Percentiles rank a stretch among this genome's conserved stretches.
Evolutionary conservation across 2,797 vertebrate species (phyloP).

Genomic region (Enteromius treurensis): DNA sequence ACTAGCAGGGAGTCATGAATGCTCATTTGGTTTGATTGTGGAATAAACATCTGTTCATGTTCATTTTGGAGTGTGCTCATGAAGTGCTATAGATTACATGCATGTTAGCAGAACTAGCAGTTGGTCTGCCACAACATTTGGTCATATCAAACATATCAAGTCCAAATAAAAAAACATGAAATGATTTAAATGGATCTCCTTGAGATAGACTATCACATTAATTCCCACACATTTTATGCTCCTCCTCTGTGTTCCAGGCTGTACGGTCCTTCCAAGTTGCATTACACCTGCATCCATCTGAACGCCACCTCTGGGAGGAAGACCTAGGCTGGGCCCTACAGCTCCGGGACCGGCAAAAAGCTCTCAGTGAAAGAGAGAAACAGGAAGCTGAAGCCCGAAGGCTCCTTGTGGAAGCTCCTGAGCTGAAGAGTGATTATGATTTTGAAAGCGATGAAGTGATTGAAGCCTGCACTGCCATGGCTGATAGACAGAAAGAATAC

Average conservation of each 20-base stretch:
- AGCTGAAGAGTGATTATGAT: conserved; percentile 89
- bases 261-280: conserved; percentile 85
- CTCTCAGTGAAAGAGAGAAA: conserved; percentile 69
- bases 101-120: background rate
- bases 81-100: background rate
- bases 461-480: conserved; percentile 90
- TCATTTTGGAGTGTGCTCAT: conserved; percentile 3
- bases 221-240: background rate
- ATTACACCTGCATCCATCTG: conserved; percentile 87
- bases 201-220: background rate
- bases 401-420: conserved; percentile 72
- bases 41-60: background rate
- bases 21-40: background rate
- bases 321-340: conserved; percentile 90
- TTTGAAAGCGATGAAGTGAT: conserved; percentile 96
- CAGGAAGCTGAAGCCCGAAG: conserved; percentile 70
- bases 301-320: conserved; percentile 87
- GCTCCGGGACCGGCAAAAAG: conserved; percentile 80
- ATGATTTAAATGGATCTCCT: background rate
- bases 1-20: background rate
- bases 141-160: background rate
- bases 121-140: background rate
- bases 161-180: background rate
- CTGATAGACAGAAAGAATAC: conserved; percentile 82
- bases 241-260: conserved; percentile 66